Base-by-base conservation (phyloP, 2,797 vertebrate genomes). In the Neosalanx taihuensis region DNA sequence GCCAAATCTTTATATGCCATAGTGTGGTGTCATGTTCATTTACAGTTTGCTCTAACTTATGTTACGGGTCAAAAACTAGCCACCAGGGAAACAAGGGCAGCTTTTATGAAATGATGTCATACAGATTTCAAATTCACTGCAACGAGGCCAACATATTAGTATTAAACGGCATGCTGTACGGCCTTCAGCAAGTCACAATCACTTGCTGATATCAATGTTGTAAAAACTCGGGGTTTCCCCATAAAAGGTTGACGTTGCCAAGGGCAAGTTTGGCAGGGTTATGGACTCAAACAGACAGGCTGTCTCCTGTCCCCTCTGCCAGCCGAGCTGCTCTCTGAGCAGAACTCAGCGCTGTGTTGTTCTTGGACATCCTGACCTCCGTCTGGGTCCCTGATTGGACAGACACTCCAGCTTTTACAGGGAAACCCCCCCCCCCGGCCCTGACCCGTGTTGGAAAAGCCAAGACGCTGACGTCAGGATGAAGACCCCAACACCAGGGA, bases 251-350 rank as follows among this genome's bases (percentile, higher is more conserved):
- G 33, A 75, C 63, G 65, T 70, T 69, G 77, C 80, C 80, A 78
- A 76, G 66, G 65, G 70, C 70, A 30, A 64, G 72, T 67, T 64
- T 66, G 77, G 64, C 53, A 18, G 71, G 51, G 58, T 78, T 72
- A 80, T 76, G 72, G 79, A 76, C 67, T 72, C 77, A 72, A 80
- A 76, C 67, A 75, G 79, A 70, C 83, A 83, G 81, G 71, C 69
- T 59, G 66, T 56, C 72, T 75, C 65, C 77, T 78, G 77, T 79
- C 81, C 65, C 75, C 74, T 77, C 77, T 72, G 69, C 70, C 66
- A 62, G 64, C 71, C 53, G 31, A 65, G 77, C 78, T 69, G 74
- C 76, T 71, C 70, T 56, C 79, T 85, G 76, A 67, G 72, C 73
- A 67, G 70, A 65, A 75, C 65, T 72, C 75, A 72, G 75, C 75